Conservation (phyloP, 2,888 invertebrate genomes). For the Hydraecia micacea region DNA sequence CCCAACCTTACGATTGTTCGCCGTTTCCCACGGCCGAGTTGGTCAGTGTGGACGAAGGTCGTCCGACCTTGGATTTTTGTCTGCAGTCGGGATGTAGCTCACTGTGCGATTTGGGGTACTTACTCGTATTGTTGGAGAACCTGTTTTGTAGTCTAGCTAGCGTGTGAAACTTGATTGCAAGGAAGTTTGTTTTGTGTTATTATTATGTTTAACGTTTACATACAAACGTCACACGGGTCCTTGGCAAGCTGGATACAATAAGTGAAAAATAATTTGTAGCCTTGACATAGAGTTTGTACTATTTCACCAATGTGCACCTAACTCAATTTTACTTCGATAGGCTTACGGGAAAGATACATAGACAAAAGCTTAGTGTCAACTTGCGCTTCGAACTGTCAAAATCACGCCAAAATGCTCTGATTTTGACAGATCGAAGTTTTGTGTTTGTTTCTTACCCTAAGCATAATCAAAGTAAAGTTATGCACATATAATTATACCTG, state of each 20-base stretch:
- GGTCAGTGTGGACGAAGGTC: slow-evolving; percentile 65
- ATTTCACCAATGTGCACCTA: background rate
- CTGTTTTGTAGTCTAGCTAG: slow-evolving; percentile 58
- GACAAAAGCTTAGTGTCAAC: background rate
- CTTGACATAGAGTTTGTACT: background rate
- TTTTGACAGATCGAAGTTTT: background rate
- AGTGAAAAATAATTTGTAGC: slow-evolving; percentile 1
- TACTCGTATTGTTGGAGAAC: slow-evolving; percentile 64
- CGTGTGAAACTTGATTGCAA: slow-evolving; percentile 53
- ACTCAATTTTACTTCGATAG: background rate
- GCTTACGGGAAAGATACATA: background rate
- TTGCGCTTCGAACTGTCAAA: background rate
- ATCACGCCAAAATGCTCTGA: too few relatives aligned
- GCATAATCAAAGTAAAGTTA: background rate
- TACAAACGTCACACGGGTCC: slow-evolving; percentile 18
- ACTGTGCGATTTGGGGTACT: slow-evolving; percentile 62
- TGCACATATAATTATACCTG: too few relatives aligned
- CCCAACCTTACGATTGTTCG: slow-evolving; percentile 60
- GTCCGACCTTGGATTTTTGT: slow-evolving; percentile 67
- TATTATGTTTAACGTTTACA: slow-evolving; percentile 30
- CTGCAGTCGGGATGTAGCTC: slow-evolving; percentile 65
- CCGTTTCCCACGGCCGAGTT: slow-evolving; percentile 68
- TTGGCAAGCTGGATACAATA: slow-evolving; percentile 5
- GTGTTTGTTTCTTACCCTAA: background rate
- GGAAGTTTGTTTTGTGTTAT: slow-evolving; percentile 43